Conservation (phyloP, 2,888 invertebrate species). For the Macaria notata region DNA sequence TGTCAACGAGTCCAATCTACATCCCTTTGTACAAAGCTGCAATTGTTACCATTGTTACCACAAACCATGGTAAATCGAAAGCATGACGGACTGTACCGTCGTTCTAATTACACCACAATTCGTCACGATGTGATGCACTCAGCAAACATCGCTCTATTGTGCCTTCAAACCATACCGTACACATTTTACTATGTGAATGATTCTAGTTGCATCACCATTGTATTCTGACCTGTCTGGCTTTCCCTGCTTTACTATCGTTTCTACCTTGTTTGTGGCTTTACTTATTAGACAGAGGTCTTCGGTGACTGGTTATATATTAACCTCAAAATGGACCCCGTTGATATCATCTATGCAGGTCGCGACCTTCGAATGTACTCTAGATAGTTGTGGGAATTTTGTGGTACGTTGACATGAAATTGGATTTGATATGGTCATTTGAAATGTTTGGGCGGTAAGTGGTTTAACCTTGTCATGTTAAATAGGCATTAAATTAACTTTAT, state of each 20-base stretch:
- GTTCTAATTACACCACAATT: constrained; percentile 44
- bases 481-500: neutral
- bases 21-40: constrained; percentile 17
- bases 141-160: constrained; percentile 23
- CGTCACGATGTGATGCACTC: constrained; percentile 53
- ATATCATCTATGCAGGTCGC: constrained; percentile 63
- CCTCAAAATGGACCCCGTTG: constrained; percentile 51
- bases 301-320: constrained; percentile 42
- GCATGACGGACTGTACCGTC: constrained; percentile 36
- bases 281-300: constrained; percentile 35
- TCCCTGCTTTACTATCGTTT: constrained; percentile 22
- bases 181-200: constrained; percentile 44
- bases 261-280: constrained; percentile 20
- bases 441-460: constrained; percentile 24
- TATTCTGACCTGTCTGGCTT: constrained; percentile 41
- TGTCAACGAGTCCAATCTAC: constrained; percentile 2
- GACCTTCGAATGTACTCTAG: constrained; percentile 63
- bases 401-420: constrained; percentile 44
- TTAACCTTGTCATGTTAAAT: constrained; percentile 10
- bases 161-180: constrained; percentile 27
- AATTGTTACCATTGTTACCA: constrained; percentile 26
- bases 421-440: constrained; percentile 51
- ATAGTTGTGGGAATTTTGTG: constrained; percentile 51
- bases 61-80: constrained; percentile 32
- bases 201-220: constrained; percentile 51